Evolutionary conservation across 2,888 invertebrate genomes (phyloP).

Genomic region (Megalurothrips usitatus): DNA sequence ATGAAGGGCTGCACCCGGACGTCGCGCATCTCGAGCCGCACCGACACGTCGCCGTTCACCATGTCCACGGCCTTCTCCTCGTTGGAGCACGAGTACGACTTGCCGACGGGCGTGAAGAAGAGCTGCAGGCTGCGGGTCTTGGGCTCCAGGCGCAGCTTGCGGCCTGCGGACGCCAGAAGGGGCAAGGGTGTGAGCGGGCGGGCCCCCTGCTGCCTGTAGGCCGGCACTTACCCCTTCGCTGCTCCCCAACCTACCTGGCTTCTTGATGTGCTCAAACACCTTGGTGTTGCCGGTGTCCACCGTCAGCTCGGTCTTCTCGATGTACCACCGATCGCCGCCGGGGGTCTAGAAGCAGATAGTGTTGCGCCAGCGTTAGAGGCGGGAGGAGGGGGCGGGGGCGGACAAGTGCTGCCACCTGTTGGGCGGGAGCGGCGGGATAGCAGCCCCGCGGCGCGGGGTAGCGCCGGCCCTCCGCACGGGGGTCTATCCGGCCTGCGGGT

Average conservation of each 20-base stretch:
- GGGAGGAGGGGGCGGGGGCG: too few relatives aligned
- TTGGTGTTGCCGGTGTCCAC: constrained; percentile 58
- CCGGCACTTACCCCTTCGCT: too few relatives aligned
- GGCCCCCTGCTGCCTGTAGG: too few relatives aligned
- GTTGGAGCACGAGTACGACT: constrained; percentile 70
- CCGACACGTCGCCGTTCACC: constrained; percentile 52
- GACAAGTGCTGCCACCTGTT: too few relatives aligned
- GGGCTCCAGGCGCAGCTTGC: constrained; percentile 46
- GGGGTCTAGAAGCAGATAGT: constrained; percentile 61
- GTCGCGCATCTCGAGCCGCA: constrained; percentile 61
- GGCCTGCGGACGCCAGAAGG: constrained; percentile 31
- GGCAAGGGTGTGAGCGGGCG: too few relatives aligned
- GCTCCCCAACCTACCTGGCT: constrained; percentile 47
- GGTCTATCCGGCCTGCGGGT: too few relatives aligned
- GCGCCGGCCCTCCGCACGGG: too few relatives aligned
- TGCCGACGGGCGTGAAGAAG: constrained; percentile 82
- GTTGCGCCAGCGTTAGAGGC: too few relatives aligned
- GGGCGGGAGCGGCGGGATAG: too few relatives aligned
- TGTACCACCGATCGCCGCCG: constrained; percentile 85
- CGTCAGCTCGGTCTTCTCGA: constrained; percentile 67
- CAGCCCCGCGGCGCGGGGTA: too few relatives aligned
- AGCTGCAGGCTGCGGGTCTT: constrained; percentile 58
- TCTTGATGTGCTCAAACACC: constrained; percentile 50
- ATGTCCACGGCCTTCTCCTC: constrained; percentile 62
- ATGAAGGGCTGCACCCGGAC: constrained; percentile 83